A percentile compares a stretch with the other conserved stretches of the same genome.
Evolutionary conservation across 1,140 invertebrate genomes (phyloP).

Genomic region (Laodelphax striatellus): DNA sequence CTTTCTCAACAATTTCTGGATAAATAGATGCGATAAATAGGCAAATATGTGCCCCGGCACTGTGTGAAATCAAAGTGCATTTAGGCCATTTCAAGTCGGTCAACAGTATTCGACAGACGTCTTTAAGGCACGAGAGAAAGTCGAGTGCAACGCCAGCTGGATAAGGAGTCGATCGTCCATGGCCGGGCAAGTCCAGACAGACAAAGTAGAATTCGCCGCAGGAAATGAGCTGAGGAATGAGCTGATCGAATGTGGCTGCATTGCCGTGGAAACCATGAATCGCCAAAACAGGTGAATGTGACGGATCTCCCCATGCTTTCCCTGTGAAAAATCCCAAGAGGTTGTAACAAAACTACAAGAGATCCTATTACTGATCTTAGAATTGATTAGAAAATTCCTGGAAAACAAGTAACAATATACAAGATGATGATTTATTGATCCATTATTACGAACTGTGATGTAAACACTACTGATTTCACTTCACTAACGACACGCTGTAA

Average conservation of each 20-base stretch:
- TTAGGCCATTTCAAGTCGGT: constrained; percentile 43
- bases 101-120: constrained; percentile 36
- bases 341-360: too few relatives aligned
- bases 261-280: constrained; percentile 54
- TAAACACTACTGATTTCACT: too few relatives aligned
- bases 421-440: too few relatives aligned
- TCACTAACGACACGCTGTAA: too few relatives aligned
- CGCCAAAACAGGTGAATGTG: constrained; percentile 38
- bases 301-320: constrained; percentile 47
- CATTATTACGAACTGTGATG: too few relatives aligned
- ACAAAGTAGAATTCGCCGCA: constrained; percentile 47
- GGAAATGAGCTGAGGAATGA: constrained; percentile 43
- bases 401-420: too few relatives aligned
- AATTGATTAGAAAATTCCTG: too few relatives aligned
- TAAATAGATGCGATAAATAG: constrained; percentile 34
- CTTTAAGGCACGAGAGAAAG: constrained; percentile 34
- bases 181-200: constrained; percentile 53
- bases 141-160: constrained; percentile 37
- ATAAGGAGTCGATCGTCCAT: constrained; percentile 51
- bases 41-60: constrained; percentile 40
- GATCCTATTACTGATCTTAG: too few relatives aligned
- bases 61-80: constrained; percentile 43
- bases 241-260: constrained; percentile 47
- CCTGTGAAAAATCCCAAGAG: constrained; percentile 36
- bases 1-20: constrained; percentile 36